Evolutionary conservation across 2,113 vertebrate species (phyloP), one percentile per base, ranked within the genome.

Genomic region (Lamprotornis superbus): DNA sequence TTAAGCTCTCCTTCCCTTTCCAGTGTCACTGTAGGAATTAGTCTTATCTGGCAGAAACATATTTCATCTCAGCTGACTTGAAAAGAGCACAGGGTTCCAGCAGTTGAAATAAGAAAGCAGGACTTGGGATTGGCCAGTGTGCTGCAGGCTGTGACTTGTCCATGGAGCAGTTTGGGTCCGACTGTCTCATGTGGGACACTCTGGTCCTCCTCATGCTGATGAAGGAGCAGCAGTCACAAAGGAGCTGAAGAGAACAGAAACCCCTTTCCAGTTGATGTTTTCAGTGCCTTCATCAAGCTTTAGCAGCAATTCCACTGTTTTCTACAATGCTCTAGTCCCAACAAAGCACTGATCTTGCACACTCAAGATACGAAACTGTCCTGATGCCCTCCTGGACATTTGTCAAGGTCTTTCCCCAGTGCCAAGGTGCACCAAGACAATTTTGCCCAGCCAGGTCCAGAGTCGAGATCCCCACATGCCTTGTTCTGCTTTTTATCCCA

Each of bases 341-440:
- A 2, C 0, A 1, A 71, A 39, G 57, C 28, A 30, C 22, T 2
- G 2, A 1, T 5, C 75, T 20, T 1, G 6, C 20, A 50, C 21
- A 6, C n/a, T 42, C 1, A 2, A 33, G 39, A 15, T 18, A 12
- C 23, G 37, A 61, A 28, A 39, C 20, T 42, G 30, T 40, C 25
- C 76, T 35, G 56, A 14, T 1, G 3, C 16, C 1, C 0, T 35
- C 22, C 14, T 21, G 67, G 39, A 25, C 10, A 4, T 0, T 0
- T 1, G 7, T n/a, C 49, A 60, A n/a, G 11, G 46, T 25, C 31
- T 31, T 49, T 70, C 21, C 40, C 33, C 23, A 27, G 27, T 50
- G 10, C 11, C 1, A 5, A 47, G 5, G 12, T 2, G 2, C 81
- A n/a, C 10, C 1, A 7, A 33, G 33, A 30, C 5, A 1, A 15